Evolutionary conservation across 2,888 invertebrate genomes (phyloP).

Genomic region (Drosophila kanekoi): DNA sequence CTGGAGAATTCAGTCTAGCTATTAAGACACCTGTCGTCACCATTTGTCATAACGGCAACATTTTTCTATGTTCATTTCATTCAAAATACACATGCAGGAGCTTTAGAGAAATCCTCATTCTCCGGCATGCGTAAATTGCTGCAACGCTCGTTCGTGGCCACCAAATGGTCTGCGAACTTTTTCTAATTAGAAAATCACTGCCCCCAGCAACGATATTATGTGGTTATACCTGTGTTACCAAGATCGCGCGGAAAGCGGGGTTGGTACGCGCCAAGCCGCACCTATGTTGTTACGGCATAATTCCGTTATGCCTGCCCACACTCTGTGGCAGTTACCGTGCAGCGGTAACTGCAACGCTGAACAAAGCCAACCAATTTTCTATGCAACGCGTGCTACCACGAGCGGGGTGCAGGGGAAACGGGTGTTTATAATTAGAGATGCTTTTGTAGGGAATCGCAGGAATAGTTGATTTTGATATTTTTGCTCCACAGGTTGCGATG

Average conservation of each 20-base stretch:
- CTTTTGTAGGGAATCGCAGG: constrained; percentile 16
- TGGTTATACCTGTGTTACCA: constrained; percentile 16
- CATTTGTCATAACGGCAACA: constrained; percentile 66
- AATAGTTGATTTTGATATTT: constrained; percentile 37
- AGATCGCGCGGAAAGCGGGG: background rate
- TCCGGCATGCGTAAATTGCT: constrained; percentile 56
- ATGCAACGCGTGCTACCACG: constrained; percentile 16
- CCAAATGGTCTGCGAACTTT: constrained; percentile 61
- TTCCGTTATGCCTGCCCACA: constrained; percentile 43
- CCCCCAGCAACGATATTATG: constrained; percentile 34
- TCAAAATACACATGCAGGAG: constrained; percentile 39
- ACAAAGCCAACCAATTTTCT: constrained; percentile 49
- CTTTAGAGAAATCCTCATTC: background rate
- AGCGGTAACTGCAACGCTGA: constrained; percentile 21
- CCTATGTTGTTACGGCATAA: constrained; percentile 44
- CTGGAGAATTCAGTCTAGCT: constrained; percentile 57
- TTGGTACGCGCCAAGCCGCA: constrained; percentile 29
- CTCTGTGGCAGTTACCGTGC: constrained; percentile 5
- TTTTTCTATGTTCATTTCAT: constrained; percentile 68
- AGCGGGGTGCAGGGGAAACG: background rate
- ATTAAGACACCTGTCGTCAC: constrained; percentile 60
- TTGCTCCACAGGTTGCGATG: constrained; percentile 71
- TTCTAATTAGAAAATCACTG: constrained; percentile 77
- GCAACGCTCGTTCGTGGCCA: constrained; percentile 58
- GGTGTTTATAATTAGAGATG: constrained; percentile 27